Conservation (phyloP, 2,888 invertebrate species). For the Smittia sp. region DNA sequence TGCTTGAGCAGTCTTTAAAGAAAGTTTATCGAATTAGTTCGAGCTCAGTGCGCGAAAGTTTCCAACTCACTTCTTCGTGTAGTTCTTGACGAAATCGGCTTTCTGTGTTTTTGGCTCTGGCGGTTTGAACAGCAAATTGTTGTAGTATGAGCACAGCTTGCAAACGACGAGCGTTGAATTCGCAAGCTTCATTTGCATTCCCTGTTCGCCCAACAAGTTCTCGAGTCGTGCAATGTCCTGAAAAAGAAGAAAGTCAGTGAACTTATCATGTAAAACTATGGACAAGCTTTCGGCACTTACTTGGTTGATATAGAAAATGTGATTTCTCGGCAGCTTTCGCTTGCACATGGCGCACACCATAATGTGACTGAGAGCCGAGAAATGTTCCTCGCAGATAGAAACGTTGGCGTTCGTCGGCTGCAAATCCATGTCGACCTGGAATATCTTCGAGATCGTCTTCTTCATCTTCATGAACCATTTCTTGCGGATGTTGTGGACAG, state of each 20-base stretch:
- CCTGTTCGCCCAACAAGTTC: slow-evolving; percentile 59
- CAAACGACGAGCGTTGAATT: slow-evolving; percentile 71
- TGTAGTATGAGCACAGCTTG: slow-evolving; percentile 77
- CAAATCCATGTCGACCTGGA: slow-evolving; percentile 62
- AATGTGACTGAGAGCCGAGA: slow-evolving; percentile 67
- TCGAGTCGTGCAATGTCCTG: slow-evolving; percentile 60
- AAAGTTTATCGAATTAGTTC: slow-evolving; percentile 17
- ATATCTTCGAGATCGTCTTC: slow-evolving; percentile 65
- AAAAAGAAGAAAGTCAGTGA: slow-evolving; percentile 36
- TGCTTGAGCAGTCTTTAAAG: slow-evolving; percentile 67
- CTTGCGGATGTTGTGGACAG: slow-evolving; percentile 64
- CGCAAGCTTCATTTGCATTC: slow-evolving; percentile 66
- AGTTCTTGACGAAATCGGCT: slow-evolving; percentile 55
- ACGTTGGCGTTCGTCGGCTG: slow-evolving; percentile 57
- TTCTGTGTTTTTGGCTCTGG: slow-evolving; percentile 56
- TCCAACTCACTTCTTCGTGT: slow-evolving; percentile 60
- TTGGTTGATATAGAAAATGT: slow-evolving; percentile 69
- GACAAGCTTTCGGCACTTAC: slow-evolving; percentile 45
- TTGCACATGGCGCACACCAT: slow-evolving; percentile 76
- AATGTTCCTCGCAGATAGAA: slow-evolving; percentile 68
- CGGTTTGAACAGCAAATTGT: slow-evolving; percentile 66
- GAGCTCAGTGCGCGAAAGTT: neutral
- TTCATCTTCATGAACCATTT: slow-evolving; percentile 73
- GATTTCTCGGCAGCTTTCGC: slow-evolving; percentile 70
- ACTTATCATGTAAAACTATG: neutral